Evolutionary conservation across 2,797 vertebrate species (phyloP).

Genomic region (Myotis pilosus): DNA sequence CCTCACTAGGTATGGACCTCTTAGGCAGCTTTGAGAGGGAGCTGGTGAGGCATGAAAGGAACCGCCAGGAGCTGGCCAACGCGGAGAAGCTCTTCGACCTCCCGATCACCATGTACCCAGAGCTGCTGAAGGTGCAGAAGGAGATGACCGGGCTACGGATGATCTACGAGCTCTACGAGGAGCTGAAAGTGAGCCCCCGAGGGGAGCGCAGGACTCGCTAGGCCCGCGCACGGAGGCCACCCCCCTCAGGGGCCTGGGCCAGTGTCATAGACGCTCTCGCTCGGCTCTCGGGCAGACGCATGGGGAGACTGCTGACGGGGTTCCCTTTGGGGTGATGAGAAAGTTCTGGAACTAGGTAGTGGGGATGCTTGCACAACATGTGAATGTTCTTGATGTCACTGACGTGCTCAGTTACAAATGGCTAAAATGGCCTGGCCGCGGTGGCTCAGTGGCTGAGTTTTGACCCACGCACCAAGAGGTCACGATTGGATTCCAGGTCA

Average conservation of each 20-base stretch:
- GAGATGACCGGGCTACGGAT: constrained; percentile 89
- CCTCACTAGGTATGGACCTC: constrained; percentile 86
- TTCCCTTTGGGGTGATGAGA: neutral
- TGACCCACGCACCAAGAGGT: too few relatives aligned
- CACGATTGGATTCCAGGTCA: too few relatives aligned
- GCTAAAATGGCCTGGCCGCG: neutral
- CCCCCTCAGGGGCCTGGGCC: rapidly evolving
- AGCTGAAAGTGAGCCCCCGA: constrained; percentile 85
- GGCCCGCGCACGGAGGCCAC: neutral
- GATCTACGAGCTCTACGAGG: constrained; percentile 90
- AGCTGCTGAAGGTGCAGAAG: constrained; percentile 89
- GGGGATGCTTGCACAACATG: too few relatives aligned
- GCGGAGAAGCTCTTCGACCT: constrained; percentile 94
- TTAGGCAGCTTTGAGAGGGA: constrained; percentile 89
- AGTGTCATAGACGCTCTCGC: rapidly evolving
- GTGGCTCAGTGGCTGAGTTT: too few relatives aligned
- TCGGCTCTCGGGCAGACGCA: neutral
- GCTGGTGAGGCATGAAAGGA: constrained; percentile 85
- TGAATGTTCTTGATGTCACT: neutral
- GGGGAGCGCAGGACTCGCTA: too few relatives aligned
- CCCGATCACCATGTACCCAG: constrained; percentile 87
- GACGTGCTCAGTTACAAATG: neutral
- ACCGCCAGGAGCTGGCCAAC: constrained; percentile 87
- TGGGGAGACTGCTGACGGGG: rapidly evolving
- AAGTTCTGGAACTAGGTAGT: neutral